Conservation (phyloP, 2,113 vertebrate genomes). For the Laticauda colubrina region DNA sequence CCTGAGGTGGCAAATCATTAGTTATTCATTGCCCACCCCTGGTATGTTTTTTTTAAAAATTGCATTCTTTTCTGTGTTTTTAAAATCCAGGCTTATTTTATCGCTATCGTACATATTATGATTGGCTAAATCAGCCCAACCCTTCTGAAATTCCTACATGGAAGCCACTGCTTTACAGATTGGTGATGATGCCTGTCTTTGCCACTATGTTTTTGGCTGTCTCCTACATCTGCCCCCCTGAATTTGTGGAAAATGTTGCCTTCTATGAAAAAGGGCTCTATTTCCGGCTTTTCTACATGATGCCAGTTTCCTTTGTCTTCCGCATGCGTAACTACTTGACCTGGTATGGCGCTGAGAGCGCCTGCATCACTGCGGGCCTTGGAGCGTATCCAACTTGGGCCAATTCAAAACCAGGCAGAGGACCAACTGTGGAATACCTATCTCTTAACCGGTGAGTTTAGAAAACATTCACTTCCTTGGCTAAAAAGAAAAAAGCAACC, state of each 20-base stretch:
- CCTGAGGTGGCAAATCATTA: neutral
- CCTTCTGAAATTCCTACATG: slow-evolving; percentile 73
- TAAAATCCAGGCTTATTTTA: slow-evolving; percentile 82
- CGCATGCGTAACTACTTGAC: slow-evolving; percentile 90
- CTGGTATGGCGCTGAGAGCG: slow-evolving; percentile 84
- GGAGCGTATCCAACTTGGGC: slow-evolving; percentile 85
- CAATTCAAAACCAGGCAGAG: slow-evolving; percentile 79
- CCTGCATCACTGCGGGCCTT: slow-evolving; percentile 83
- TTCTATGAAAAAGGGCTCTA: slow-evolving; percentile 76
- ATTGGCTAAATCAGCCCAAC: slow-evolving; percentile 82
- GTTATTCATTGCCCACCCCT: neutral
- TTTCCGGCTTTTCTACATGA: slow-evolving; percentile 85
- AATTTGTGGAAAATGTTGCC: slow-evolving; percentile 76
- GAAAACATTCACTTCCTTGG: slow-evolving; percentile 36
- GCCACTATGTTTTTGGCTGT: slow-evolving; percentile 76
- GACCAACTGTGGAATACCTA: slow-evolving; percentile 78
- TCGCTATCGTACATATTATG: slow-evolving; percentile 81
- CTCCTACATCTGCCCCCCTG: slow-evolving; percentile 78
- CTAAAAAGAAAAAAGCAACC: neutral
- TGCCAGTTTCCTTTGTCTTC: slow-evolving; percentile 84
- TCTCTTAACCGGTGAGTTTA: slow-evolving; percentile 3
- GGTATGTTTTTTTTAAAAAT: neutral
- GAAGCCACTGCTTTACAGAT: slow-evolving; percentile 74
- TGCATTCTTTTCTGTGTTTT: neutral
- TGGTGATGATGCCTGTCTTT: slow-evolving; percentile 78